Evolutionary conservation across 2,888 invertebrate genomes (phyloP), one percentile per base, ranked within the genome.

Genomic region (Drosophila neutralis): DNA sequence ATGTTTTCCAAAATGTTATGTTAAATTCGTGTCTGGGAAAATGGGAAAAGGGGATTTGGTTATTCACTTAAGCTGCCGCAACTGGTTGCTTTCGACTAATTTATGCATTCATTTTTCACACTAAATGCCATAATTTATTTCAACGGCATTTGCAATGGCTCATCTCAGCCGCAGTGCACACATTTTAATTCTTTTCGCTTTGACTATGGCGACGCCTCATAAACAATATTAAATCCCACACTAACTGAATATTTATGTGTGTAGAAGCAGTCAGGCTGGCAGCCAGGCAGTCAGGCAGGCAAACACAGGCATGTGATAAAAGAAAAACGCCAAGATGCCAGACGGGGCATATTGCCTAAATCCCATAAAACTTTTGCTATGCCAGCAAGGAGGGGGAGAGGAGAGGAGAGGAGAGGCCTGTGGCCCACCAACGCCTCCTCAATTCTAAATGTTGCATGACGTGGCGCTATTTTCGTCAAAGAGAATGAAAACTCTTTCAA

Each of bases 111-210:
- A 87, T 84, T 82, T 82, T 89, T 84, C 83, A 87, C 85, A 85
- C 85, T 85, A 89, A 84, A 89, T 79, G 86, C 86, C 85, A 80
- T 87, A 85, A 89, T 84, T 84, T 87, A 89, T 84, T 76, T 79
- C 67, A 78, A 69, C 78, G 62, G 83, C 82, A 85, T 87, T 82
- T 68, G 71, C 77, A 66, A 61, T 76, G 77, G 71, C 72, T 52
- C 83, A 79, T 79, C 60, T 52, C 31, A 48, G 59, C 42, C 67
- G 35, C 74, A 77, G 80, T 87, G 40, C 62, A 72, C 69, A 86
- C 66, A 75, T 87, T 87, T 79, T 76, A 89, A 84, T 87, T 79
- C 71, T 68, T 73, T 72, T 73, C 80, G 85, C 76, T 87, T 85
- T 76, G 82, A 86, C 87, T 89, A 56, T 68, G 58, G 87, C 87